A percentile compares a stretch with the other conserved stretches of the same genome.
Evolutionary conservation across 2,888 invertebrate species (phyloP).

Genomic region (Metallyticus violacea): DNA sequence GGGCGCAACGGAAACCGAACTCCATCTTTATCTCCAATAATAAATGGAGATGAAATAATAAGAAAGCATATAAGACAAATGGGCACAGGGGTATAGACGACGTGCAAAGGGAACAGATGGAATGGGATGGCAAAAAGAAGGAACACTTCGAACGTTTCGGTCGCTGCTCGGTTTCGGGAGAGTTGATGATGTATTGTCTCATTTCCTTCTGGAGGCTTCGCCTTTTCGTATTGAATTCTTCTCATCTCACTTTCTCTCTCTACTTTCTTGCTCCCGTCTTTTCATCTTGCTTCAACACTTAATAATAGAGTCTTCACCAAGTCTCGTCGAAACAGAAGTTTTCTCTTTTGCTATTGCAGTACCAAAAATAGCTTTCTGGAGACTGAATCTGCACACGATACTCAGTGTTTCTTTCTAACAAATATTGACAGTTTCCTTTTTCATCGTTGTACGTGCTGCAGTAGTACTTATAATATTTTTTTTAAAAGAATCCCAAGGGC

Average conservation of each 20-base stretch:
- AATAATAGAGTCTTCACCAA: slow-evolving; percentile 4
- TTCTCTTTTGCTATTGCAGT: neutral
- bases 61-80: slow-evolving; percentile 24
- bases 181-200: slow-evolving; percentile 30
- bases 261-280: neutral
- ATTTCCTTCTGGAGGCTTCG: slow-evolving; percentile 23
- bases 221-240: slow-evolving; percentile 25
- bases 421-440: too few species aligned
- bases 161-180: neutral
- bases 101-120: neutral
- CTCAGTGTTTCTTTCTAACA: too few species aligned
- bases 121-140: neutral
- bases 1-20: neutral
- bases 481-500: too few species aligned
- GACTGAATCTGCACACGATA: too few species aligned
- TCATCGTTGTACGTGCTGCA: too few species aligned
- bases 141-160: neutral
- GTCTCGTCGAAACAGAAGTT: neutral
- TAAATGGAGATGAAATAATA: slow-evolving; percentile 31
- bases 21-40: slow-evolving; percentile 21
- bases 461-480: too few species aligned
- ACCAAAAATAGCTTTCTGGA: neutral
- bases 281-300: slow-evolving; percentile 25
- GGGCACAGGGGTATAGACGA: neutral
- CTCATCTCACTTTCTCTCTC: neutral